Percentiles rank a stretch among this genome's conserved stretches.
Conservation (phyloP, 1,140 invertebrate genomes). For the Anoplophora glabripennis region DNA sequence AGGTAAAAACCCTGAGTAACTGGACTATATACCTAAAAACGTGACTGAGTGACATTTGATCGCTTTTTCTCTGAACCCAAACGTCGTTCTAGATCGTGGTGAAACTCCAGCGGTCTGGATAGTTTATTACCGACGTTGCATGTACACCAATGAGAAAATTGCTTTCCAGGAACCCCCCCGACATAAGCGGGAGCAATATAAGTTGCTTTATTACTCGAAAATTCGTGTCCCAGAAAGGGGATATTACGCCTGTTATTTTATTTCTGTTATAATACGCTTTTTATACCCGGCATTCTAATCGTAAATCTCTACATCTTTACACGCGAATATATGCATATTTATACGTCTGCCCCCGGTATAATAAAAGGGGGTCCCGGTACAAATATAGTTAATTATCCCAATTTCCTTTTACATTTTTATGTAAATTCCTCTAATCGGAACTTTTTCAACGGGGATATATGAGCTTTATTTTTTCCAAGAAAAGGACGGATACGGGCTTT, state of each 20-base stretch:
- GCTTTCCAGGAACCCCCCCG: neutral
- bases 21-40: too few relatives aligned
- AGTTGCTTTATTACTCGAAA: neutral
- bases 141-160: neutral
- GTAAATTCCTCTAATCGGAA: neutral
- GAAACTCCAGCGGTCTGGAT: too few relatives aligned
- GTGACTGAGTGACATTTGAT: too few relatives aligned
- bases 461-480: too few relatives aligned
- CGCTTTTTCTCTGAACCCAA: too few relatives aligned
- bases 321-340: constrained; percentile 9
- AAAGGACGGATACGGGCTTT: too few relatives aligned
- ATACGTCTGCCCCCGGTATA: neutral
- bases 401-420: constrained; percentile 9
- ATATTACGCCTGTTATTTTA: constrained; percentile 4
- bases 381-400: constrained; percentile 3
- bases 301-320: neutral
- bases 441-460: too few relatives aligned
- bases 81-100: too few relatives aligned
- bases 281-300: neutral
- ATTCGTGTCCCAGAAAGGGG: constrained; percentile 6
- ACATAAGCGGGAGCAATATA: constrained; percentile 5
- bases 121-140: too few relatives aligned
- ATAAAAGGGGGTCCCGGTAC: neutral
- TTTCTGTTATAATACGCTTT: constrained; percentile 1
- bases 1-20: too few relatives aligned